Base-by-base conservation (phyloP, 2,113 vertebrate genomes). In the Bubo blakistoni region DNA sequence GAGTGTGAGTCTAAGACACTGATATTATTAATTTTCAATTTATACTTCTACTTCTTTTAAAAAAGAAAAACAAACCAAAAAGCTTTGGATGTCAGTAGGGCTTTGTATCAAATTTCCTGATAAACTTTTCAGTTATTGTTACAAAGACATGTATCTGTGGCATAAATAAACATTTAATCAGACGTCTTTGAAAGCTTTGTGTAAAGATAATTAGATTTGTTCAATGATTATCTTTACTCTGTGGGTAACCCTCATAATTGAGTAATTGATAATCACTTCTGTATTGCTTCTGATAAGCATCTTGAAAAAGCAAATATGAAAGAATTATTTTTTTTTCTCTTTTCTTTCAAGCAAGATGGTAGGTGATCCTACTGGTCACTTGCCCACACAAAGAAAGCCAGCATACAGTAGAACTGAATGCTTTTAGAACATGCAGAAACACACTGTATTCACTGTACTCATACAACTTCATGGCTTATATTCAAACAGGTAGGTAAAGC, bases 341-440 rank as follows among this genome's bases (percentile, higher is more conserved):
- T 84, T 71, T 5, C 17, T 70, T 13, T 66, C 32, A 72, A 72
- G 10, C 5, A 76, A 59, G 20, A 67, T 9, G 1, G 49, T 82
- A 9, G 15, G 13, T 67, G 21, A 22, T 82, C 14, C 7, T 76
- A 16, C 6, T 74, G 27, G 14, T 58, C 29, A 58, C 7, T 77
- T 38, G 5, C 3, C 17, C 11, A 30, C 10, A 44, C 12, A 73
- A 17, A 77, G 32, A 47, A 88, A 67, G 5, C 6, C 16, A 63
- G 25, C 3, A 26, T n/a, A 63, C 5, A 63, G 16, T 0, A 30
- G 22, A 71, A 27, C 0, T 19, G 4, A 71, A 26, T 49, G 36
- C 17, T 83, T 89, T 77, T 22, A 42, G 20, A 70, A 11, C 16
- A 49, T n/a, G 26, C 73, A 83, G 29, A 77, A 70, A 40, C 26